phyloP scores from a whole-genome alignment of 2,888 invertebrate species.

The Melinaea menophilus region DNA sequence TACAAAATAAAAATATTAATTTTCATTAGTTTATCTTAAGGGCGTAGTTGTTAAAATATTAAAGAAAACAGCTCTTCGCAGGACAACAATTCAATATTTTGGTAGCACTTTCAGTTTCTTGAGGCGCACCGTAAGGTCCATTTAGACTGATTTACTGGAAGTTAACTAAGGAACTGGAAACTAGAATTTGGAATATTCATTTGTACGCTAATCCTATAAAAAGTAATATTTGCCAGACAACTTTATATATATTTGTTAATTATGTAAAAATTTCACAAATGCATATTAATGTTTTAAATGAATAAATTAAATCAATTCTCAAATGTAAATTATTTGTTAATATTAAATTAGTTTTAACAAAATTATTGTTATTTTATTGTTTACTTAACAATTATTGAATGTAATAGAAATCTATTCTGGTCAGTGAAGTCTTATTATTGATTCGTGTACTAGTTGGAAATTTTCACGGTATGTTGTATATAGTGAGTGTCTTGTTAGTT shows the following conservation, averaged over 20 bases:
- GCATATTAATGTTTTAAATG: neutral
- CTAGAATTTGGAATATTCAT: neutral
- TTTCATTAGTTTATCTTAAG: neutral
- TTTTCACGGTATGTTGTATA: constrained; percentile 52
- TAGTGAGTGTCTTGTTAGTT: constrained; percentile 47
- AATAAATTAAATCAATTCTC: neutral
- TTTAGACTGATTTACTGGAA: constrained; percentile 28
- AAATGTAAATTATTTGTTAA: constrained; percentile 12
- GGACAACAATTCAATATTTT: constrained; percentile 14
- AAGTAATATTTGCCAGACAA: neutral
- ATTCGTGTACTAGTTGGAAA: constrained; percentile 43
- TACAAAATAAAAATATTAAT: neutral
- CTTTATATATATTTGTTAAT: neutral
- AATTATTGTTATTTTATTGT: constrained; percentile 46
- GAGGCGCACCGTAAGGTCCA: constrained; percentile 55
- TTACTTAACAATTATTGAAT: constrained; percentile 55
- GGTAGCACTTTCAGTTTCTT: constrained; percentile 49
- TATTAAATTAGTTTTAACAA: constrained; percentile 30
- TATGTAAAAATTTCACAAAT: neutral
- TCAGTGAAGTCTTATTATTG: constrained; percentile 62
- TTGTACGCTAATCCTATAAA: neutral
- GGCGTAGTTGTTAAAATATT: constrained; percentile 4
- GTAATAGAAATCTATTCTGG: constrained; percentile 60
- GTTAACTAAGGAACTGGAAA: constrained; percentile 10
- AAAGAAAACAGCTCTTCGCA: constrained; percentile 6